phyloP scores from a whole-genome alignment of 2,113 vertebrate genomes.

The Neoarius graeffei region DNA sequence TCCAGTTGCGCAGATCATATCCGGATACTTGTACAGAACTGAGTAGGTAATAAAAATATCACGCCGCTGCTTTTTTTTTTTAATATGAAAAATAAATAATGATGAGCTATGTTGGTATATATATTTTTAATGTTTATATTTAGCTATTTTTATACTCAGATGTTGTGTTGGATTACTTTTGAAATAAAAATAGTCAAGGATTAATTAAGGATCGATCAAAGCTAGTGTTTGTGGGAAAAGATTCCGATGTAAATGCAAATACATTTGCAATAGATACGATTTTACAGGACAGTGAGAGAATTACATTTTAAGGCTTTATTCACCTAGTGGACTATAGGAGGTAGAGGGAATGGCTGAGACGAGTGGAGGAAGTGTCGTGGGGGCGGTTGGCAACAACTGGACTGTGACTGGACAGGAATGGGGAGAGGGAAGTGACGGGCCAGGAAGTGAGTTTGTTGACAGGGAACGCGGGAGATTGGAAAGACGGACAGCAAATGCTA shows the following conservation, averaged over 20 bases:
- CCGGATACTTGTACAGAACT: neutral
- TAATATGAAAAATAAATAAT: too few species aligned
- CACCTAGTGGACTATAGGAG: neutral
- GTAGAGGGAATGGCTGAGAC: too few species aligned
- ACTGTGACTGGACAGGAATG: too few species aligned
- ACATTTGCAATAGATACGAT: neutral
- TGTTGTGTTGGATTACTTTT: neutral
- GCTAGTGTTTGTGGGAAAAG: neutral
- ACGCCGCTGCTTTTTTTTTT: too few species aligned
- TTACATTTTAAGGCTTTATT: neutral
- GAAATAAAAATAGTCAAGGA: neutral
- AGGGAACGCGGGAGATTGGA: too few species aligned
- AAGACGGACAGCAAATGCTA: too few species aligned
- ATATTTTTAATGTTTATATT: neutral
- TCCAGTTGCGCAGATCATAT: neutral
- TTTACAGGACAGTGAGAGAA: neutral
- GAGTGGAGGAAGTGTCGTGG: too few species aligned
- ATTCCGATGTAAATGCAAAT: neutral
- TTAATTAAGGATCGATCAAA: neutral
- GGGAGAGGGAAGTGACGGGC: too few species aligned
- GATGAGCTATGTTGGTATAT: too few species aligned
- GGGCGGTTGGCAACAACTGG: too few species aligned
- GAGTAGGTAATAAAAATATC: neutral
- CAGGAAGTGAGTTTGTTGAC: too few species aligned
- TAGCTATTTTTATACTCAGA: neutral